These are phyloP conservation scores for Pantherophis guttatus DNA, from an alignment of 2,113 vertebrate genomes.

Conservation along the genomic window DNA sequence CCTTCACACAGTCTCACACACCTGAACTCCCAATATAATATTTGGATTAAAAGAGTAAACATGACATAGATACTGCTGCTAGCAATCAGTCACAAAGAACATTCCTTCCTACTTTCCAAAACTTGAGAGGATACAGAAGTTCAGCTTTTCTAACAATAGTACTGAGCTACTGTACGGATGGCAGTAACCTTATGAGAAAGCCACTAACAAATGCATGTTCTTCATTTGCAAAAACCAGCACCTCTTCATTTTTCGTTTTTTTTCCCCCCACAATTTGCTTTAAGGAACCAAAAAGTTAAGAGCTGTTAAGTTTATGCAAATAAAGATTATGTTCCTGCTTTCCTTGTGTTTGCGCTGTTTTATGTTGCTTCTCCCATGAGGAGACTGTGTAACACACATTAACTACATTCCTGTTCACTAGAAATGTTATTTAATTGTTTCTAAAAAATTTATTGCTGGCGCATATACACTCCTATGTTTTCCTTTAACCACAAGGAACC, in stretches of 20 bases:
- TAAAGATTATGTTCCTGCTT: neutral
- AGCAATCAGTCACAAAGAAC: neutral
- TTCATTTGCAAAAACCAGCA: neutral
- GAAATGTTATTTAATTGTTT: neutral
- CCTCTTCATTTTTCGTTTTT: neutral
- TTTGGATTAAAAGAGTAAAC: neutral
- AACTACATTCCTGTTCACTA: neutral
- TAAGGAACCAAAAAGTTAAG: neutral
- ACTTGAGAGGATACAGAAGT: neutral
- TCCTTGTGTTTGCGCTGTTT: neutral
- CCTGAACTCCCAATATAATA: neutral
- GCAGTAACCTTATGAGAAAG: neutral
- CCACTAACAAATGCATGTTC: neutral
- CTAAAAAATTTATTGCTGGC: neutral
- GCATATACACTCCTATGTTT: neutral
- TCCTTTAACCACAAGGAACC: neutral
- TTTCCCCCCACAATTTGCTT: neutral
- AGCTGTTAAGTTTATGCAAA: neutral
- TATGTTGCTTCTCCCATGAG: neutral
- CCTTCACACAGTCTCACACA: neutral
- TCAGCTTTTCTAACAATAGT: neutral
- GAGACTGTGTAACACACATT: neutral
- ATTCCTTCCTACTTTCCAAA: neutral
- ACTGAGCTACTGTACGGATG: neutral
- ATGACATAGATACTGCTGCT: neutral